Base-by-base conservation (phyloP, 2,113 vertebrate species). In the Climacteris rufus region DNA sequence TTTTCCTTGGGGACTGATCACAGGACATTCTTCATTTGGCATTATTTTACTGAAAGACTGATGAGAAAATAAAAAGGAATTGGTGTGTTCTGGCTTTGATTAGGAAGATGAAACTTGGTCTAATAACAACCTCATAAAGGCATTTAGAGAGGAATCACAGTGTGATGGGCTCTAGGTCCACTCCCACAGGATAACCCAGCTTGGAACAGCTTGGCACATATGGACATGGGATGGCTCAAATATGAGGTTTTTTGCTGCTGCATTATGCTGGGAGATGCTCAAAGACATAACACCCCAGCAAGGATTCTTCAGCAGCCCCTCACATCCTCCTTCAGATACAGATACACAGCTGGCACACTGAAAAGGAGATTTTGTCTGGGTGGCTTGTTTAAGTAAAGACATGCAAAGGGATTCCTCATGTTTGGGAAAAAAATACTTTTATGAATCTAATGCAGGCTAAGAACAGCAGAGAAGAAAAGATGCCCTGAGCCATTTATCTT, bases 401-500 rank as follows among this genome's bases (percentile, higher is more conserved):
- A 87, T 69, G 69, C 82, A 47, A 79, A 89, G 15, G 63, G 65
- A 89, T 87, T 80, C 54, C 63, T 91, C n/a, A 5, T 24, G 35
- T 87, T 90, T 44, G 45, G 68, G 44, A 80, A 70, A 75, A 92
- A 66, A 76, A n/a, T 10, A 18, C 69, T 70, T 96, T 52, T 37
- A 50, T 45, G 69, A 71, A 39, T 21, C 35, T 72, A 76, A 92
- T 52, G 42, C 49, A 57, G 63, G 21, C 89, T 89, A 83, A 87
- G 56, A 79, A 90, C n/a, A 56, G 63, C 49, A 86, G 53, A 91
- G 74, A 94, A 93, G 64, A 95, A 81, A 82, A 90, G 86, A 76
- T 68, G 77, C 88, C 72, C 64, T 65, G 37, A 94, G 89, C n/a
- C 72, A 89, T 82, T 95, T 90, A 92, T 87, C 92, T 89, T 92